Evolutionary conservation across 2,797 vertebrate species (phyloP).

Genomic region (Enteromius radiatus): DNA sequence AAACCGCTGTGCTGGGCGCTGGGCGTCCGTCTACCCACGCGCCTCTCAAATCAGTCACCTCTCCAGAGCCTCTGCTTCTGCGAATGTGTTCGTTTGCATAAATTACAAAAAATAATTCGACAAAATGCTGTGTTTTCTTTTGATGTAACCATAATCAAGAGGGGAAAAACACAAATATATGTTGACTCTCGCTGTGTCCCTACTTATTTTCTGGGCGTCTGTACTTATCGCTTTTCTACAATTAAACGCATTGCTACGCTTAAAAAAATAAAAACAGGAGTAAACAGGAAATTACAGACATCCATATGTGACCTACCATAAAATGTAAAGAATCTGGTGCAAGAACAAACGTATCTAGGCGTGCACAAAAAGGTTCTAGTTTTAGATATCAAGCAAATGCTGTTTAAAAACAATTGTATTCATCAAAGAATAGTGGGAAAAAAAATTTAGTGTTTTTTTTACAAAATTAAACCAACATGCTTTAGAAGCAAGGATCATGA

Average conservation of each 20-base stretch:
- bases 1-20: conserved; percentile 70
- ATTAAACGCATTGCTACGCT: conserved; percentile 73
- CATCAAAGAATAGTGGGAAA: too few relatives aligned
- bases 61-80: conserved; percentile 67
- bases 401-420: too few relatives aligned
- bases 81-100: conserved; percentile 71
- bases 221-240: conserved; percentile 64
- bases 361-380: not conserved
- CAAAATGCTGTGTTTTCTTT: conserved; percentile 75
- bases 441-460: too few relatives aligned
- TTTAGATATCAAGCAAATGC: too few relatives aligned
- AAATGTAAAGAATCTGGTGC: conserved; percentile 3
- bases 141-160: conserved; percentile 72
- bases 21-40: conserved; percentile 64
- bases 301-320: conserved; percentile 59
- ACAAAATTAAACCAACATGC: too few relatives aligned
- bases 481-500: not conserved
- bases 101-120: conserved; percentile 69
- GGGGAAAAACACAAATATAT: conserved; percentile 58
- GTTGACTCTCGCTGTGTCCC: conserved; percentile 32
- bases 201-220: conserved; percentile 60
- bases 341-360: not conserved
- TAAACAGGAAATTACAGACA: conserved; percentile 63
- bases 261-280: conserved; percentile 47
- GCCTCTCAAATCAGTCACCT: conserved; percentile 64